Evolutionary conservation across 2,113 vertebrate genomes (phyloP).

Genomic region (Pituophis catenifer): DNA sequence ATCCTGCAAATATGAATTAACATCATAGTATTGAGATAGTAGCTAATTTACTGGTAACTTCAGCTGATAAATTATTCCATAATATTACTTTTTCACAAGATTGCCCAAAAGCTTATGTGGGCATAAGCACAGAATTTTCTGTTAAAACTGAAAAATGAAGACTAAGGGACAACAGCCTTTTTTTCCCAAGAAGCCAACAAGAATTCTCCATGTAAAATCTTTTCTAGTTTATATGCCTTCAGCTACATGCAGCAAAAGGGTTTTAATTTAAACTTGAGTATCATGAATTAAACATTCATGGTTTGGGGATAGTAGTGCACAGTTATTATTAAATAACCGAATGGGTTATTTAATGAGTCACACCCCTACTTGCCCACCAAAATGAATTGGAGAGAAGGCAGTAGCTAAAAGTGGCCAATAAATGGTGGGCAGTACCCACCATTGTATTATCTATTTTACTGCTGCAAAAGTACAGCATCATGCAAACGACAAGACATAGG

Average conservation of each 20-base stretch:
- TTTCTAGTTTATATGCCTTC: not conserved
- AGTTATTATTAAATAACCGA: accelerated
- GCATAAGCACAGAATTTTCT: slow-evolving; percentile 30
- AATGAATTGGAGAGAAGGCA: not conserved
- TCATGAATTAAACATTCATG: not conserved
- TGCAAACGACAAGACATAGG: not conserved
- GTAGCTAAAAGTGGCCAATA: not conserved
- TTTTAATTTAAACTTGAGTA: not conserved
- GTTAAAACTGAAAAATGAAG: slow-evolving; percentile 40
- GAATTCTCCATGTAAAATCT: not conserved
- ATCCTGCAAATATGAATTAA: too few species aligned
- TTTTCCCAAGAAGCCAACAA: accelerated
- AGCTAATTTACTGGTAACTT: too few species aligned
- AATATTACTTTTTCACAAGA: slow-evolving; percentile 41
- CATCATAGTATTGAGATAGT: too few species aligned
- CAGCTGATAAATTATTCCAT: slow-evolving; percentile 29
- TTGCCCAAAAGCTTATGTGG: slow-evolving; percentile 43
- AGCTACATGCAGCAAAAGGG: too few species aligned
- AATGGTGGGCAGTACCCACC: not conserved
- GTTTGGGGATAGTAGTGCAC: not conserved
- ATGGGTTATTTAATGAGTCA: not conserved
- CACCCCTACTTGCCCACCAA: not conserved
- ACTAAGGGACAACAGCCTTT: not conserved
- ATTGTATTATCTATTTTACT: not conserved
- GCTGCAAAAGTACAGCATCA: not conserved